These are phyloP conservation scores for Hyperoplus immaculatus DNA, from an alignment of 2,797 vertebrate species.

Conservation along the genomic window DNA sequence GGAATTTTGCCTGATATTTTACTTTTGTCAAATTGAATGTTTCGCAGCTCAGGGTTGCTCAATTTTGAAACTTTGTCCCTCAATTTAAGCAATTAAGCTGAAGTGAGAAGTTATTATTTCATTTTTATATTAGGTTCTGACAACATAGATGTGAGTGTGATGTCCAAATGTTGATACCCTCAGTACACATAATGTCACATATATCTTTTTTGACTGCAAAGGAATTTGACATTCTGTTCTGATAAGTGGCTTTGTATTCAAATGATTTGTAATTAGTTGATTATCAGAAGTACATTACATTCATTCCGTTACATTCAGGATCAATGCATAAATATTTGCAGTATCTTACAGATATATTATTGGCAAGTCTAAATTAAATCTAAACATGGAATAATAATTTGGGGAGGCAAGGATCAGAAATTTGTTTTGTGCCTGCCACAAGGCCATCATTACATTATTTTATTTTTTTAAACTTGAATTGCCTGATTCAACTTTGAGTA, in stretches of 20 bases:
- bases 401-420: not conserved
- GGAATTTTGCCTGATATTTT: slow-evolving; percentile 47
- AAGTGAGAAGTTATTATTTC: slow-evolving; percentile 6
- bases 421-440: not conserved
- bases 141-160: slow-evolving; percentile 12
- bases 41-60: slow-evolving; percentile 30
- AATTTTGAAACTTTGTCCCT: slow-evolving; percentile 28
- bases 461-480: not conserved
- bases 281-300: slow-evolving; percentile 3
- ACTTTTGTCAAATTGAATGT: slow-evolving; percentile 48
- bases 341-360: not conserved
- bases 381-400: not conserved
- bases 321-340: not conserved
- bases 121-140: slow-evolving; percentile 24
- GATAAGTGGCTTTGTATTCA: not conserved
- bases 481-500: not conserved
- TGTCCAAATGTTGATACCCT: slow-evolving; percentile 23
- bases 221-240: not conserved
- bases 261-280: slow-evolving; percentile 19
- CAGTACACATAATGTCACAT: slow-evolving; percentile 1
- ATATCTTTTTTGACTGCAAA: not conserved
- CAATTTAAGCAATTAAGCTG: slow-evolving; percentile 54
- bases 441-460: not conserved
- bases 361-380: not conserved
- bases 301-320: not conserved